Base-by-base conservation (phyloP, 2,888 invertebrate genomes). In the Morpho achilles region DNA sequence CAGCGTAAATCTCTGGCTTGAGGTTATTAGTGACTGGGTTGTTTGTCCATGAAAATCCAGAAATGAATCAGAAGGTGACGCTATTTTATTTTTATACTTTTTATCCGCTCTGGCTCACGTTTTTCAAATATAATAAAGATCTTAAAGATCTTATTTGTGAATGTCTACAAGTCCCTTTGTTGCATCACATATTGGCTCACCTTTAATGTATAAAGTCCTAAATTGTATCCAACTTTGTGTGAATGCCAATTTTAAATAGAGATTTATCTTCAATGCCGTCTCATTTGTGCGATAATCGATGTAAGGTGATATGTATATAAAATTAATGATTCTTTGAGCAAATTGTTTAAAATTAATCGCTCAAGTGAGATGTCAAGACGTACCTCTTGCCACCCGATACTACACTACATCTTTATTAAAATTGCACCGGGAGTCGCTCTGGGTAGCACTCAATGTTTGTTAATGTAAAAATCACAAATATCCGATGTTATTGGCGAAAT, bases 11-110 rank as follows among this genome's bases (percentile, higher is more conserved):
- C 46, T 58, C 49, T 46, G 41, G 40, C 22, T 41, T 47, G 22
- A 39, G 40, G 46, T 46, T 8, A 9, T n/a, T n/a, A 32, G 32
- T 16, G 5, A 10, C 3, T 49, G 6, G 10, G 41, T 41, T 53
- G 45, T 56, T 51, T 59, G 47, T 10, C 57, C 54, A 46, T 60
- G 54, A 52, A 49, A 16, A 1, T 53, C 16, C 48, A 50, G 66
- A 64, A 65, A 61, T 52, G 61, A 66, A 62, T 67, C 62, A 58
- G 54, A 69, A 66, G 68, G 66, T 57, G 67, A 47, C 46, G 60
- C 61, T 59, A 43, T 49, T 50, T 16, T 50, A 50, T 59, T 56
- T 50, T 61, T 39, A 41, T 50, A 59, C 44, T 49, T 52, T 42
- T 51, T 50, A 50, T 16, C 40, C 23, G 58, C 61, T 61, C 65